A percentile compares a stretch with the other conserved stretches of the same genome.
Evolutionary conservation across 2,888 invertebrate species (phyloP).

Genomic region (Tricholauxania praeusta): DNA sequence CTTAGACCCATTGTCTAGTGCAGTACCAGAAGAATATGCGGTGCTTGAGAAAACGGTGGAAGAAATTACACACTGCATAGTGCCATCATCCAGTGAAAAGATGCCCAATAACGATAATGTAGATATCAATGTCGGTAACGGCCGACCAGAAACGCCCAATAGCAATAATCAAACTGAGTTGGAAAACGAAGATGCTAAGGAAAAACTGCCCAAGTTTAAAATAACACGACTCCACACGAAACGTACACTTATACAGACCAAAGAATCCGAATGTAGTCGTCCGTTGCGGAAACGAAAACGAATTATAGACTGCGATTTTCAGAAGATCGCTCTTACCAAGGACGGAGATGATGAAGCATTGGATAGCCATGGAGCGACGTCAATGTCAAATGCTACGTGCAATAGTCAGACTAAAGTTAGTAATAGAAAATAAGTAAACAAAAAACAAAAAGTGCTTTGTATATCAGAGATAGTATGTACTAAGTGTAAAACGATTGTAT

Average conservation of each 20-base stretch:
- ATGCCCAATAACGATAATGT: no score
- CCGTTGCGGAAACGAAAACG: constrained; percentile 74
- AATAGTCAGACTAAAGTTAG: constrained; percentile 46
- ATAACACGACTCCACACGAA: constrained; percentile 73
- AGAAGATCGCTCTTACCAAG: constrained; percentile 56
- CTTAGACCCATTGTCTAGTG: not conserved
- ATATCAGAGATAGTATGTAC: constrained; percentile 36
- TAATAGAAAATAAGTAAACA: constrained; percentile 40
- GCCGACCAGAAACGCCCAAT: not conserved
- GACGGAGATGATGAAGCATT: constrained; percentile 39
- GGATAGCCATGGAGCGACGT: constrained; percentile 26
- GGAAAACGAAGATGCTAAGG: constrained; percentile 65
- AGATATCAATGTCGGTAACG: not conserved
- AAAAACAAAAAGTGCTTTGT: constrained; percentile 40
- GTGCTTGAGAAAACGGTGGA: not conserved
- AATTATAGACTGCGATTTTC: constrained; percentile 71
- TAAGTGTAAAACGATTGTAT: not conserved
- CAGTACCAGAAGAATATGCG: not conserved
- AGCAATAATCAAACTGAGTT: constrained; percentile 6
- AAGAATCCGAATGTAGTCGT: constrained; percentile 70
- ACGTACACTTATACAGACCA: constrained; percentile 64
- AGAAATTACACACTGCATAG: constrained; percentile 7
- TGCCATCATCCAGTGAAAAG: not conserved
- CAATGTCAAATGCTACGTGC: constrained; percentile 43
- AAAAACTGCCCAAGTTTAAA: constrained; percentile 74